Evolutionary conservation across 2,888 invertebrate species (phyloP).

Genomic region (Cosmia trapezina): DNA sequence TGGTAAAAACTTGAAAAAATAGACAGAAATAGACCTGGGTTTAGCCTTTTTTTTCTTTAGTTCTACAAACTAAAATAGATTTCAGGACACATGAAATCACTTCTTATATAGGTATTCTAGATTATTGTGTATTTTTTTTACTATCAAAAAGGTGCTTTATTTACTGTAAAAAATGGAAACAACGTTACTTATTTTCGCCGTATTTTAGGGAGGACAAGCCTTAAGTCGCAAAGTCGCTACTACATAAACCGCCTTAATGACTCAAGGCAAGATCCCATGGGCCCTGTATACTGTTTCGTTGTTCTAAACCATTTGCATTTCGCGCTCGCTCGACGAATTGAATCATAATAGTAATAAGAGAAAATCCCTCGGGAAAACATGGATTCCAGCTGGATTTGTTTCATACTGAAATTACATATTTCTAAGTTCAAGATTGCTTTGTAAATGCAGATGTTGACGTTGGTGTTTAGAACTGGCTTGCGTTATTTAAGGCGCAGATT

Average conservation of each 20-base stretch:
- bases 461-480: neutral
- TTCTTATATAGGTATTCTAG: too few relatives aligned
- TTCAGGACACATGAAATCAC: too few relatives aligned
- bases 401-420: slow-evolving; percentile 30
- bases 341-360: slow-evolving; percentile 54
- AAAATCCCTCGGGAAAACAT: slow-evolving; percentile 53
- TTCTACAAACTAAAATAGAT: too few relatives aligned
- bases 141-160: too few relatives aligned
- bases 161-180: too few relatives aligned
- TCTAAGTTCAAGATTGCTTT: slow-evolving; percentile 17
- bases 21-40: too few relatives aligned
- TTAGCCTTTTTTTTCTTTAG: too few relatives aligned
- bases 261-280: slow-evolving; percentile 30
- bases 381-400: slow-evolving; percentile 31
- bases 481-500: too few relatives aligned
- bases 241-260: slow-evolving; percentile 6
- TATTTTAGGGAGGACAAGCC: too few relatives aligned
- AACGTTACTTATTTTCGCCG: too few relatives aligned
- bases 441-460: slow-evolving; percentile 33
- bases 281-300: slow-evolving; percentile 34
- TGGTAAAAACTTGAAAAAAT: too few relatives aligned
- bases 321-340: slow-evolving; percentile 43
- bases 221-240: neutral
- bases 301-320: slow-evolving; percentile 57
- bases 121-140: too few relatives aligned